Evolutionary conservation across 2,888 invertebrate genomes (phyloP).

Genomic region (Nysson spinosus): DNA sequence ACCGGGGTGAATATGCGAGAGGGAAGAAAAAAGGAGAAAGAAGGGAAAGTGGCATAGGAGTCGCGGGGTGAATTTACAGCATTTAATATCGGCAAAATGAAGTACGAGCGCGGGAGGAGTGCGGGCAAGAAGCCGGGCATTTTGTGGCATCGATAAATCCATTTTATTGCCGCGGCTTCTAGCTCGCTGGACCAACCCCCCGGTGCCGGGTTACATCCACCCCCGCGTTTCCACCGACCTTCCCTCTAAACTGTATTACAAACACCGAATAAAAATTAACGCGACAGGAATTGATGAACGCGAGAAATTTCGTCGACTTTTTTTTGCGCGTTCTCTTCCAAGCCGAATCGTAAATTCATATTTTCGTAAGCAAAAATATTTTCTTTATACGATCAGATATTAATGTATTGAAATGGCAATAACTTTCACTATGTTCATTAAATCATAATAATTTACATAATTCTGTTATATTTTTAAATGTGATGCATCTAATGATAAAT

Average conservation of each 20-base stretch:
- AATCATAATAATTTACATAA: too few species aligned
- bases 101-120: conserved; percentile 59
- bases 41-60: conserved; percentile 12
- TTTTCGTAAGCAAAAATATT: too few species aligned
- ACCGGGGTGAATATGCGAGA: background rate
- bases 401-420: too few species aligned
- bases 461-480: too few species aligned
- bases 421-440: too few species aligned
- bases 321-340: too few species aligned
- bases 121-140: conserved; percentile 60
- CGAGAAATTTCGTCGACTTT: background rate
- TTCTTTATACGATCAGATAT: too few species aligned
- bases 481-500: too few species aligned
- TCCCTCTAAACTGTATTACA: conserved; percentile 27
- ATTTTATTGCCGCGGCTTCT: conserved; percentile 65
- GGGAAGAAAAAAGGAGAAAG: background rate
- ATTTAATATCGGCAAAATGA: conserved; percentile 71
- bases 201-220: conserved; percentile 33
- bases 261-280: conserved; percentile 51
- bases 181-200: conserved; percentile 52
- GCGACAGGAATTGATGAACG: conserved; percentile 10
- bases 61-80: conserved; percentile 66
- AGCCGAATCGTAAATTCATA: too few species aligned
- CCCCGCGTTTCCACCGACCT: conserved; percentile 19
- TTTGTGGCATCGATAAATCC: conserved; percentile 71